Base-by-base conservation (phyloP, 2,113 vertebrate species). In the Bubo bubo region DNA sequence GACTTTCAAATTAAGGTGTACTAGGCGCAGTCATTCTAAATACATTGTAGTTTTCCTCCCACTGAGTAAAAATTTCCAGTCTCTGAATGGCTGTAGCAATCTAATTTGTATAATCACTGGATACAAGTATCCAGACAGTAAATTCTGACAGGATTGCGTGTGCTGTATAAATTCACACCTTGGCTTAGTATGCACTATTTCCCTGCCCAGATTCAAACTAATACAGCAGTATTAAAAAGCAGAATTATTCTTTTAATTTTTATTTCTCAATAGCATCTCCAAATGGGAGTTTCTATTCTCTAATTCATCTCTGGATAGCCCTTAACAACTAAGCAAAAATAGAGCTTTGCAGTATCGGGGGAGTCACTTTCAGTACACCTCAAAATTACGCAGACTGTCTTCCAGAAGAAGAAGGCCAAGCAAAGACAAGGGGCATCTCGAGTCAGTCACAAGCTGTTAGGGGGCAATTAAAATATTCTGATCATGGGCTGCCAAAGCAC, bases 391-490 rank as follows among this genome's bases (percentile, higher is more conserved):
- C 47, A 59, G 53, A 27, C 14, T 56, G 6, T 60, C 53, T 68
- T 89, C 35, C 45, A 93, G 47, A 68, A 81, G 59, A n/a, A 81
- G 47, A 21, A 58, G 47, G 39, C 45, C 53, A 83, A 47, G 79
- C 9, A 66, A 86, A 88, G 79, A 34, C 45, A 90, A 56, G 28
- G 16, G 26, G 2, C 24, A 58, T 86, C 62, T 71, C 58, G 28
- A 86, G 53, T 41, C 39, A 62, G 75, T 14, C 82, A 32, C 30
- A 88, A 90, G 52, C 60, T 79, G 43, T 41, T 82, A 86, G 71
- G 59, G 83, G 12, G 67, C 50, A 93, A 92, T 73, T 83, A 88
- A 77, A 95, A 70, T 37, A 88, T n/a, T 86, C 67, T 88, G 71
- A 83, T 64, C 55, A 6, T 19, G 49, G 39, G 35, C 59, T 90